Conservation (phyloP, 1,140 invertebrate genomes). For the Saxidomus purpurata region DNA sequence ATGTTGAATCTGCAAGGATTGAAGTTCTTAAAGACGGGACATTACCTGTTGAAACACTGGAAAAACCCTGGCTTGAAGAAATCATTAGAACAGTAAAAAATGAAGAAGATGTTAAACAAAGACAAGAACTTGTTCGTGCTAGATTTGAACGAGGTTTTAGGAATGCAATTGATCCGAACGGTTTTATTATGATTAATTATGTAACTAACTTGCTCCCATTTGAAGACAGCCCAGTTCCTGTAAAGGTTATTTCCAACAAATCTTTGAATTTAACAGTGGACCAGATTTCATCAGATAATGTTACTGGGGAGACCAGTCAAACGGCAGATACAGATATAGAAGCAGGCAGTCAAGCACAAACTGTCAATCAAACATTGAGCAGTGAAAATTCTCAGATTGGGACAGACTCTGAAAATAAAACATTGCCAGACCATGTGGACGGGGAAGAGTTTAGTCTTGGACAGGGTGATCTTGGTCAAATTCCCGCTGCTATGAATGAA, state of each 20-base stretch:
- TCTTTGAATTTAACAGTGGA: neutral
- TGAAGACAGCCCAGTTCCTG: constrained; percentile 38
- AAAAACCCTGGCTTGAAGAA: constrained; percentile 59
- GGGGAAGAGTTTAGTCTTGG: neutral
- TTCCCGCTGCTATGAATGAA: neutral
- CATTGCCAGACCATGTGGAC: neutral
- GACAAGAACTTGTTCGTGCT: constrained; percentile 2
- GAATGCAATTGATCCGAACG: constrained; percentile 24
- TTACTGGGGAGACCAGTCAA: neutral
- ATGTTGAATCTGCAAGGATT: constrained; percentile 37
- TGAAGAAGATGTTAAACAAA: neutral
- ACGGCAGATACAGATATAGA: neutral
- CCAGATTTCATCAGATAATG: too few relatives aligned
- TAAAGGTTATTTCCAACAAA: neutral
- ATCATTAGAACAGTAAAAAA: constrained; percentile 30
- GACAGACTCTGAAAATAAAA: neutral
- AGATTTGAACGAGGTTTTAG: constrained; percentile 52
- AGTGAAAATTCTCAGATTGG: neutral
- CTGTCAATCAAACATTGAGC: neutral
- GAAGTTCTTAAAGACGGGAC: neutral
- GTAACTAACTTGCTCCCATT: constrained; percentile 46
- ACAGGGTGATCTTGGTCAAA: neutral
- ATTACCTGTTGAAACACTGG: constrained; percentile 23
- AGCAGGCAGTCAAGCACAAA: neutral
- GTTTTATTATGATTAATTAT: constrained; percentile 48